These are phyloP conservation scores for Heterohyrax brucei DNA, from an alignment of 2,797 vertebrate species.

Conservation along the genomic window DNA sequence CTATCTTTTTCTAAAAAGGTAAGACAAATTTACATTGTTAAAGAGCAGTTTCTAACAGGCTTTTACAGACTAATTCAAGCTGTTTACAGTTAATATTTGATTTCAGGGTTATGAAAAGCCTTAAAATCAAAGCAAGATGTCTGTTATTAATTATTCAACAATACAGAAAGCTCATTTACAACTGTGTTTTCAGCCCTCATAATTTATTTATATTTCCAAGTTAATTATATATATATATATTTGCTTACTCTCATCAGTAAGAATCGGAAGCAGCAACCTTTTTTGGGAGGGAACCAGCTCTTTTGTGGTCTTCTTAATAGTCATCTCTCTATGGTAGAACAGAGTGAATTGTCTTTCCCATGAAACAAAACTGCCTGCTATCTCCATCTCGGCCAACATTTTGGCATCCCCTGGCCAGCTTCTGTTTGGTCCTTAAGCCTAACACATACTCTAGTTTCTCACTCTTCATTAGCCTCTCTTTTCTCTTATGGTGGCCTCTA, in stretches of 20 bases:
- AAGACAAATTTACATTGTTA: background rate
- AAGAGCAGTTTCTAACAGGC: background rate
- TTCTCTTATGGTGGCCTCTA: background rate
- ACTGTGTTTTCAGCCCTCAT: background rate
- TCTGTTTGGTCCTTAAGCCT: background rate
- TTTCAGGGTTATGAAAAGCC: background rate
- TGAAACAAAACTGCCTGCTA: background rate
- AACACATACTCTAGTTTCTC: background rate
- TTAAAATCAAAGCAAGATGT: background rate
- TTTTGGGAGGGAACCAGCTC: background rate
- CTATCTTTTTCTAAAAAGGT: background rate
- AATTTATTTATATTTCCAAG: background rate
- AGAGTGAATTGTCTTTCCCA: background rate
- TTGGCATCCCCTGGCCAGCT: background rate
- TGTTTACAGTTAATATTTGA: background rate
- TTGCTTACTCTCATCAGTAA: background rate
- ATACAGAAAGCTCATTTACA: background rate
- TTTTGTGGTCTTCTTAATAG: background rate
- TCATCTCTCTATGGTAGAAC: background rate
- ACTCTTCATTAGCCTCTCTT: background rate
- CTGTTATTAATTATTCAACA: no score
- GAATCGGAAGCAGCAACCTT: background rate
- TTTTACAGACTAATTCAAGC: background rate
- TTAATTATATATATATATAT: background rate
- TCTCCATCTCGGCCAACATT: background rate